phyloP scores from a whole-genome alignment of 2,888 invertebrate species.

The Heliconius aoede region DNA sequence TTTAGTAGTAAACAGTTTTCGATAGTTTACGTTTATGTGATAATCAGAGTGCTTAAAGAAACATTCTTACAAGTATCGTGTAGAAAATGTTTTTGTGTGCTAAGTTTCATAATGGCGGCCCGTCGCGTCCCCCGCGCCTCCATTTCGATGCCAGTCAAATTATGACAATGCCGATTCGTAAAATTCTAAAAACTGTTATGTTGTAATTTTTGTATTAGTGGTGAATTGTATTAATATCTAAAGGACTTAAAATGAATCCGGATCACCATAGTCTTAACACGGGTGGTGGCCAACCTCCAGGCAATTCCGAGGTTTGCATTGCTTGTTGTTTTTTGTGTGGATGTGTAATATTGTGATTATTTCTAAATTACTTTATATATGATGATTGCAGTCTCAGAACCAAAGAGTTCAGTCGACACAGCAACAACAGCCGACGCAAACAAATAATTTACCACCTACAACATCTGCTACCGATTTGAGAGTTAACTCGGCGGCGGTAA shows the following conservation, averaged over 20 bases:
- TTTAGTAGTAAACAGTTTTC: conserved; percentile 29
- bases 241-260: conserved; percentile 77
- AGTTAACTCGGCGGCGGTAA: conserved; percentile 86
- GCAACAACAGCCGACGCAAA: conserved; percentile 67
- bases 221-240: not conserved
- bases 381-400: conserved; percentile 69
- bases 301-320: conserved; percentile 80
- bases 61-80: conserved; percentile 51
- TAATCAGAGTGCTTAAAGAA: conserved; percentile 39
- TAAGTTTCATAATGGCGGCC: conserved; percentile 86
- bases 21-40: conserved; percentile 26
- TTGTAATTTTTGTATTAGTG: conserved; percentile 62
- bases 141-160: conserved; percentile 86
- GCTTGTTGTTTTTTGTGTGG: conserved; percentile 51
- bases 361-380: conserved; percentile 51
- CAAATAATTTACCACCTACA: conserved; percentile 73
- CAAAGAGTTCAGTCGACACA: conserved; percentile 72
- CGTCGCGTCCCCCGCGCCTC: conserved; percentile 87
- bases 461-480: conserved; percentile 85
- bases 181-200: conserved; percentile 75
- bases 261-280: conserved; percentile 83
- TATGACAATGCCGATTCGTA: conserved; percentile 81
- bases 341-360: conserved; percentile 33
- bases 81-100: conserved; percentile 81
- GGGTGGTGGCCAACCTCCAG: conserved; percentile 84